phyloP scores from a whole-genome alignment of 2,888 invertebrate genomes.

The Gastracanthus pulcherrimus region DNA sequence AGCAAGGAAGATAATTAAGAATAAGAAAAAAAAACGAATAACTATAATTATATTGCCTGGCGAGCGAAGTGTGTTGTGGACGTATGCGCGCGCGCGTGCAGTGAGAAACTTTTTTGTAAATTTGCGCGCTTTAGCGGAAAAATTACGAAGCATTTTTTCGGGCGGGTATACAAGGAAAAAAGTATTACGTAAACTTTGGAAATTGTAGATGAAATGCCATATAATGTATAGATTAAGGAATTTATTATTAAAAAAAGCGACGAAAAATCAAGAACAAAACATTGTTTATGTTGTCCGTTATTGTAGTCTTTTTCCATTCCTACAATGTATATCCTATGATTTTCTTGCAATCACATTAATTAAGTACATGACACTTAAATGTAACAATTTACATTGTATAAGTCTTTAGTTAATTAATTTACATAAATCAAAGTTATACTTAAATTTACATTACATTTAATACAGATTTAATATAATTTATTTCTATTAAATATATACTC shows the following conservation, averaged over 20 bases:
- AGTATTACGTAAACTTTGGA: constrained; percentile 55
- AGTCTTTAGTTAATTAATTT: too few relatives aligned
- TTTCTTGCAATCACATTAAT: too few relatives aligned
- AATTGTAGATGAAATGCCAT: constrained; percentile 59
- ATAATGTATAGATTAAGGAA: constrained; percentile 59
- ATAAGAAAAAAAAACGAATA: constrained; percentile 15
- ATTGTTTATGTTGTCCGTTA: neutral
- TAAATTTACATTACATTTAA: too few relatives aligned
- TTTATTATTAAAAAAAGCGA: constrained; percentile 55
- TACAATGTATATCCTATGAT: neutral
- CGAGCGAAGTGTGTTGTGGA: constrained; percentile 47
- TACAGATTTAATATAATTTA: too few relatives aligned
- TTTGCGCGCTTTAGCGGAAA: constrained; percentile 51
- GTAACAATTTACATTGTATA: too few relatives aligned
- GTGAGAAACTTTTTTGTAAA: constrained; percentile 53
- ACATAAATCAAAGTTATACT: too few relatives aligned
- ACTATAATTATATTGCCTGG: constrained; percentile 50
- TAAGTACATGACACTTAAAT: too few relatives aligned
- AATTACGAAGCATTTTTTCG: constrained; percentile 27
- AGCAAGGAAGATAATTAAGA: neutral
- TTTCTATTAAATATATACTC: too few relatives aligned
- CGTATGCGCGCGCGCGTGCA: constrained; percentile 35
- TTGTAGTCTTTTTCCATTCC: neutral
- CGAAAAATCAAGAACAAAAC: constrained; percentile 41
- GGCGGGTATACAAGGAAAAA: constrained; percentile 31